phyloP scores from a whole-genome alignment of 2,797 vertebrate genomes.

The Aeoliscus strigatus region DNA sequence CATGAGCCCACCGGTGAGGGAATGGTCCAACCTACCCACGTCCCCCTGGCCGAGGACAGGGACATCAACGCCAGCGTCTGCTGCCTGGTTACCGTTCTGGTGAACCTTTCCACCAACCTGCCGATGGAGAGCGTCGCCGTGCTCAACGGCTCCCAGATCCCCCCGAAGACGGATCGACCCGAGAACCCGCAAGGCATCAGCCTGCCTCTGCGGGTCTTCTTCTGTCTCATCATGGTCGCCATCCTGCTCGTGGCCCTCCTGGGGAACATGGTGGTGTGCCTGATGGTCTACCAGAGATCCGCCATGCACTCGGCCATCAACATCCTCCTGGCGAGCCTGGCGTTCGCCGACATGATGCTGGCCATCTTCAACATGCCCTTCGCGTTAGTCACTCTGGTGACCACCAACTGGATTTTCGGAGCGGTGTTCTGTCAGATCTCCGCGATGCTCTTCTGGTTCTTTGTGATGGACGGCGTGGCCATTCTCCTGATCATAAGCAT shows the following conservation, averaged over 20 bases:
- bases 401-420: constrained; percentile 90
- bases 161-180: constrained; percentile 50
- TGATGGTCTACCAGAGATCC: constrained; percentile 97
- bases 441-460: constrained; percentile 97
- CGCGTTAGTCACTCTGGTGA: constrained; percentile 86
- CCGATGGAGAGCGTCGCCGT: constrained; percentile 58
- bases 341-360: constrained; percentile 94
- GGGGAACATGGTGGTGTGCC: constrained; percentile 93
- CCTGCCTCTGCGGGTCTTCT: constrained; percentile 88
- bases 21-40: constrained; percentile 80
- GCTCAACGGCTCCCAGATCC: constrained; percentile 47
- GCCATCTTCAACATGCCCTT: constrained; percentile 95
- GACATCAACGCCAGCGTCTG: constrained; percentile 69
- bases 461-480: constrained; percentile 91
- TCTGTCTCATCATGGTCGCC: constrained; percentile 83
- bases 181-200: constrained; percentile 71
- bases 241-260: constrained; percentile 87
- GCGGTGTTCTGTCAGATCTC: constrained; percentile 87
- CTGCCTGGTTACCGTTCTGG: constrained; percentile 71
- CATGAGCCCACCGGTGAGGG: constrained; percentile 66
- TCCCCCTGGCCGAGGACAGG: constrained; percentile 71
- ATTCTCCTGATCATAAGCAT: constrained; percentile 97
- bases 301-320: constrained; percentile 99
- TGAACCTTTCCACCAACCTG: constrained; percentile 69
- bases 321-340: constrained; percentile 94